phyloP scores from a whole-genome alignment of 2,113 vertebrate species.

The Tautogolabrus adspersus region DNA sequence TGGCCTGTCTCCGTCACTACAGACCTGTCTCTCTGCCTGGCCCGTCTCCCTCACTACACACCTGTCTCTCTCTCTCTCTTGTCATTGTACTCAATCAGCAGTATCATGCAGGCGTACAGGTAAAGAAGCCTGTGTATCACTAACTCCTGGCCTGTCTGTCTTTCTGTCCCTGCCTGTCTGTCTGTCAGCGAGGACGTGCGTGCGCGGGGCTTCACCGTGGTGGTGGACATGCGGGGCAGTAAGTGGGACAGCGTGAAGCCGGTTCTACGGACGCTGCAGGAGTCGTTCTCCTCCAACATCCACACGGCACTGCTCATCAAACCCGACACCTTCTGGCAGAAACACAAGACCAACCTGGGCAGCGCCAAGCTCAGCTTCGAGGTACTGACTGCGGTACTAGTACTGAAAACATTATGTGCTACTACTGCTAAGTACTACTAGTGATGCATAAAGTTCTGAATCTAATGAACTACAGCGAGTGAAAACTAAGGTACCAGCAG shows the following conservation, averaged over 20 bases:
- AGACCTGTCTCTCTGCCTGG: neutral
- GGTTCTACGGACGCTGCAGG: constrained; percentile 95
- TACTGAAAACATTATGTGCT: neutral
- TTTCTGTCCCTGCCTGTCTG: neutral
- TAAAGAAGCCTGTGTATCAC: too few species aligned
- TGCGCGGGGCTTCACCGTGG: constrained; percentile 97
- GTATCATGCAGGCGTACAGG: too few species aligned
- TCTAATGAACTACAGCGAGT: too few species aligned
- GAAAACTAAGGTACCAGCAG: too few species aligned
- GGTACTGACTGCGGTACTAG: constrained; percentile 76
- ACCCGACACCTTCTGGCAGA: constrained; percentile 99
- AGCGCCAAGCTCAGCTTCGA: constrained; percentile 99
- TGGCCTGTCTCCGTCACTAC: neutral
- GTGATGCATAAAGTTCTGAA: too few species aligned
- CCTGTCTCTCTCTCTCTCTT: neutral
- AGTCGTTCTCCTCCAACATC: constrained; percentile 95
- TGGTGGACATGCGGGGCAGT: constrained; percentile 98
- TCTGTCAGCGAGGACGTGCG: constrained; percentile 94
- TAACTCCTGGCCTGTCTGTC: too few species aligned
- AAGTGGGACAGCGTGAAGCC: constrained; percentile 99
- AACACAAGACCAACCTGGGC: constrained; percentile 99
- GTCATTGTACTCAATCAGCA: too few species aligned
- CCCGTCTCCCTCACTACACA: neutral
- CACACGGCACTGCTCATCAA: constrained; percentile 98
- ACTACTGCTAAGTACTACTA: too few species aligned